Evolutionary conservation across 1,140 invertebrate species (phyloP).

Genomic region (Pachyrhynchus sulphureomaculatus): DNA sequence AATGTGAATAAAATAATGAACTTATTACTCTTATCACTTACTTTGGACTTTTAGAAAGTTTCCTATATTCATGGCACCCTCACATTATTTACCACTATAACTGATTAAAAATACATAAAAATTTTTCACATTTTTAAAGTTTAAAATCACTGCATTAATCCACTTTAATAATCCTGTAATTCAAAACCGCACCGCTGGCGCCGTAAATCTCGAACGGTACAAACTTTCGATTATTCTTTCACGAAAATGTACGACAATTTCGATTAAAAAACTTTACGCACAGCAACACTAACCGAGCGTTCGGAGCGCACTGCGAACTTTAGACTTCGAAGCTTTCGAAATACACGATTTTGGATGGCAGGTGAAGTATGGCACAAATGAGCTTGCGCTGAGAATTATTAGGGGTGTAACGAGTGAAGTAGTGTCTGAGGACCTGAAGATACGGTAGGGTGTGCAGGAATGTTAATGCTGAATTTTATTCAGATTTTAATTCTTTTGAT

Average conservation of each 20-base stretch:
- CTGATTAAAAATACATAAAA: too few relatives aligned
- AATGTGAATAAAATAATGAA: too few relatives aligned
- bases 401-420: constrained; percentile 25
- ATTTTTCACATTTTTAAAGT: too few relatives aligned
- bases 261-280: background rate
- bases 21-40: too few relatives aligned
- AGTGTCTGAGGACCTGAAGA: constrained; percentile 16
- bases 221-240: background rate
- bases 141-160: too few relatives aligned
- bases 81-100: too few relatives aligned
- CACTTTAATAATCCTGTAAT: too few relatives aligned
- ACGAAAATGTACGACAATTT: background rate
- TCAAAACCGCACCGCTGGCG: too few relatives aligned
- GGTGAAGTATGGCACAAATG: constrained; percentile 29
- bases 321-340: constrained; percentile 15
- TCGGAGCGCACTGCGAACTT: constrained; percentile 28
- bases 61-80: too few relatives aligned
- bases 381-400: constrained; percentile 22
- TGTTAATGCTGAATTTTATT: background rate
- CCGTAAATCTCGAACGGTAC: too few relatives aligned
- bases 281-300: background rate
- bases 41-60: too few relatives aligned
- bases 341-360: constrained; percentile 26
- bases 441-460: background rate
- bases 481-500: too few relatives aligned